Evolutionary conservation across 2,888 invertebrate genomes (phyloP), one percentile per base, ranked within the genome.

Genomic region (Rapana venosa): DNA sequence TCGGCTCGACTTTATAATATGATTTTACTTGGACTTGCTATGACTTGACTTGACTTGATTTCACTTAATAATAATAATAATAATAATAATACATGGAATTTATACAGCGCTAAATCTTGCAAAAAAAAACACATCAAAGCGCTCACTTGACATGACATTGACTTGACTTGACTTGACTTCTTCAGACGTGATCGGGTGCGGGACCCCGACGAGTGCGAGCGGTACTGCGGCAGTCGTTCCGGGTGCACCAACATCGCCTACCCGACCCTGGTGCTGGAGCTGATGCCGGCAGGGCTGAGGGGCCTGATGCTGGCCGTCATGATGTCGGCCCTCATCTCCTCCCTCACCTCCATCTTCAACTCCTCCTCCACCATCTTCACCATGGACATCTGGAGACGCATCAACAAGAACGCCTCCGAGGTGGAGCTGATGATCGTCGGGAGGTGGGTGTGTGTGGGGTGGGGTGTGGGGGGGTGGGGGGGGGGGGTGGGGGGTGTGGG

Each of bases 221-320:
- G 92, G 36, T 93, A 96, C 11, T 97, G 97, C 91, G 96, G 95
- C 20, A 96, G 95, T 89, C 91, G 93, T 32, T 92, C 94, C 22
- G 96, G 97, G 8, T 97, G 97, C 92, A 96, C 96, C 4, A 96
- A 97, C 92, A 96, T 96, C 81, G 97, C 97, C 35, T 97, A 96
- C 93, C 96, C 96, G 0, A 95, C 95, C 86, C 94, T 97, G 84
- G 97, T 97, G 36, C 92, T 96, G 36, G 94, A 96, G 56, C 93
- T 96, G 47, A 95, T 97, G 96, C 97, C 97, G 0, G 92, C 93
- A 4, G 97, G 96, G n/a, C 93, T 95, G 26, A 91, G 96, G 35
- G 97, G 97, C 4, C 92, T 97, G 83, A 97, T 97, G 96, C 92
- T 97, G 92, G 96, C 97, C 4, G 97, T 96, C 20, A 97, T 97